Percentiles rank a stretch among this genome's conserved stretches.
These are phyloP conservation scores for Syngnathus typhle DNA, from an alignment of 2,113 vertebrate species.

Conservation along the genomic window DNA sequence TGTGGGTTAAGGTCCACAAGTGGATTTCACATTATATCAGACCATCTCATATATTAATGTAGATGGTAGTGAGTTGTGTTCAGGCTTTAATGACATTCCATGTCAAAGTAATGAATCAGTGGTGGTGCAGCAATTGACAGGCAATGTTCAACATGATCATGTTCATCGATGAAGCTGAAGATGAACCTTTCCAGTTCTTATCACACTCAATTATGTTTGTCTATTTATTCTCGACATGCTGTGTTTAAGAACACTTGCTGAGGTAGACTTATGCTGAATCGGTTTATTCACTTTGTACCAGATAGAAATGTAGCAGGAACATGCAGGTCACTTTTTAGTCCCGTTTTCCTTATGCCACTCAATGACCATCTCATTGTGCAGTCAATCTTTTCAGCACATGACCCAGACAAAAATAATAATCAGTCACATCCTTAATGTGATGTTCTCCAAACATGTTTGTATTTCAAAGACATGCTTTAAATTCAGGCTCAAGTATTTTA, in stretches of 20 bases:
- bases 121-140: not conserved
- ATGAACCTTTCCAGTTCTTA: not conserved
- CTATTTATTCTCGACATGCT: not conserved
- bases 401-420: not conserved
- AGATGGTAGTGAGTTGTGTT: not conserved
- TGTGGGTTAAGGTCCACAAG: not conserved
- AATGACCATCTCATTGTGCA: not conserved
- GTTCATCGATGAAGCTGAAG: not conserved
- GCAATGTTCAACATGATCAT: not conserved
- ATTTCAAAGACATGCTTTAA: not conserved
- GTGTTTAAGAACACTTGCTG: not conserved
- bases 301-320: not conserved
- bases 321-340: not conserved
- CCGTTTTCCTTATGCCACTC: not conserved
- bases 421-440: not conserved
- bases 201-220: not conserved
- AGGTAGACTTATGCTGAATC: too few species aligned
- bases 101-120: not conserved
- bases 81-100: not conserved
- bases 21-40: not conserved
- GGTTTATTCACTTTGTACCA: not conserved
- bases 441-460: not conserved
- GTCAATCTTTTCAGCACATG: not conserved
- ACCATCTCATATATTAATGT: too few species aligned
- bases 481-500: not conserved